A percentile compares a stretch with the other conserved stretches of the same genome.
These are phyloP conservation scores for Camelus bactrianus DNA, from an alignment of 2,113 vertebrate genomes.

Conservation along the genomic window DNA sequence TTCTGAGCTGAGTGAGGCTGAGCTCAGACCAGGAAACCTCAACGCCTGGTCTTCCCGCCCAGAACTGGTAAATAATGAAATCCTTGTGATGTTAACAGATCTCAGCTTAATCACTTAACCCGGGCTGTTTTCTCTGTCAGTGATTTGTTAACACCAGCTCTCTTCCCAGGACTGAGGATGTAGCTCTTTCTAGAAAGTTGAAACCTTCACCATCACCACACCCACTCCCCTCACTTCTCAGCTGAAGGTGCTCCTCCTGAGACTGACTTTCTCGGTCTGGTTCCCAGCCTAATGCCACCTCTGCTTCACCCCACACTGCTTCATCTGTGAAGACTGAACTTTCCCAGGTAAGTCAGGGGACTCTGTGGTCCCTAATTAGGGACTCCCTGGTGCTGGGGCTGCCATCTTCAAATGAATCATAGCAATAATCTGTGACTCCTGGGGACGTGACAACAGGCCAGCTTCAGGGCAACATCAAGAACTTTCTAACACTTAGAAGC, in stretches of 20 bases:
- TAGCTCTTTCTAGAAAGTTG: background rate
- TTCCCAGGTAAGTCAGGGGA: background rate
- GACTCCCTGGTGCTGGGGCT: background rate
- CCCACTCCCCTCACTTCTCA: background rate
- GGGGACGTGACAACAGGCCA: background rate
- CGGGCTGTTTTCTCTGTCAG: background rate
- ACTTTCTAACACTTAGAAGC: background rate
- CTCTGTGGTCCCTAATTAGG: background rate
- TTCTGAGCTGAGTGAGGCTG: background rate
- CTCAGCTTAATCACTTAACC: no score
- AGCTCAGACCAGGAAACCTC: background rate
- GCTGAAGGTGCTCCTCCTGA: background rate
- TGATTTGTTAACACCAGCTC: no score
- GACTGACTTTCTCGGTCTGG: background rate
- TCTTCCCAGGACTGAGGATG: background rate
- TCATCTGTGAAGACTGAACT: background rate
- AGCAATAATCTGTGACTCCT: background rate
- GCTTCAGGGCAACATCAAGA: background rate
- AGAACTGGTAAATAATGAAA: fast-evolving
- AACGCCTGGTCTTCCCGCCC: background rate
- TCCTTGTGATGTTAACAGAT: background rate
- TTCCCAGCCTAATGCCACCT: background rate
- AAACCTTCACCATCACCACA: fast-evolving
- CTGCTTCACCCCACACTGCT: fast-evolving
- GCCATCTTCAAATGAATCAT: background rate